Conservation (phyloP, 1,140 invertebrate genomes). For the Batillaria attramentaria region DNA sequence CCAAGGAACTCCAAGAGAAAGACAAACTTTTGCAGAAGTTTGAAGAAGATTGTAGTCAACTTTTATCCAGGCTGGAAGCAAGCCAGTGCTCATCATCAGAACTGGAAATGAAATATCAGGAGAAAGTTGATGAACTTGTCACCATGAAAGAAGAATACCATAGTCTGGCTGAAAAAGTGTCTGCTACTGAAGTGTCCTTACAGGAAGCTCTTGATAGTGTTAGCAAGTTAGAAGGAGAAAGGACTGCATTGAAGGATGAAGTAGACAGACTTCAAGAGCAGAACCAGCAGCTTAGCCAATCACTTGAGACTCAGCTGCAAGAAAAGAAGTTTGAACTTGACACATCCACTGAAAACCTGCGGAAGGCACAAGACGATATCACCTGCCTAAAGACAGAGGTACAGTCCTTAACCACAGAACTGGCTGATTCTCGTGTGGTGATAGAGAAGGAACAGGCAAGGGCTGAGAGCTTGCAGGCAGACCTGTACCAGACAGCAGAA, state of each 20-base stretch:
- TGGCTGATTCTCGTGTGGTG: neutral
- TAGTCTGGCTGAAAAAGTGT: neutral
- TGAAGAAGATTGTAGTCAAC: too few relatives aligned
- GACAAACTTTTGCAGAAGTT: too few relatives aligned
- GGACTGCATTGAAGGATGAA: slow-evolving; percentile 28
- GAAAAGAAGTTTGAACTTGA: neutral
- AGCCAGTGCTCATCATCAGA: too few relatives aligned
- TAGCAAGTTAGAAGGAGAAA: slow-evolving; percentile 23
- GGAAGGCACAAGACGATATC: neutral
- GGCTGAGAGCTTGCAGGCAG: neutral
- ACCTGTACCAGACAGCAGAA: neutral
- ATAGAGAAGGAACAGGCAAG: neutral
- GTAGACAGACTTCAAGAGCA: slow-evolving; percentile 13
- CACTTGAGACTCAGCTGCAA: neutral
- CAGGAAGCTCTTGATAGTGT: neutral
- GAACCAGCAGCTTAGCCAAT: slow-evolving; percentile 3
- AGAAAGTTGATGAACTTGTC: too few relatives aligned
- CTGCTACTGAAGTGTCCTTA: neutral
- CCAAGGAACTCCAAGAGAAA: too few relatives aligned
- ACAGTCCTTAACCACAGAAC: neutral
- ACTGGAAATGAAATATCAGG: too few relatives aligned
- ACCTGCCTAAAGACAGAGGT: neutral
- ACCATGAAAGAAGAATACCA: neutral
- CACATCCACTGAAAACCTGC: neutral
- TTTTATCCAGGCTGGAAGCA: too few relatives aligned